Conservation (phyloP, 2,888 invertebrate species). For the Acronicta alni region DNA sequence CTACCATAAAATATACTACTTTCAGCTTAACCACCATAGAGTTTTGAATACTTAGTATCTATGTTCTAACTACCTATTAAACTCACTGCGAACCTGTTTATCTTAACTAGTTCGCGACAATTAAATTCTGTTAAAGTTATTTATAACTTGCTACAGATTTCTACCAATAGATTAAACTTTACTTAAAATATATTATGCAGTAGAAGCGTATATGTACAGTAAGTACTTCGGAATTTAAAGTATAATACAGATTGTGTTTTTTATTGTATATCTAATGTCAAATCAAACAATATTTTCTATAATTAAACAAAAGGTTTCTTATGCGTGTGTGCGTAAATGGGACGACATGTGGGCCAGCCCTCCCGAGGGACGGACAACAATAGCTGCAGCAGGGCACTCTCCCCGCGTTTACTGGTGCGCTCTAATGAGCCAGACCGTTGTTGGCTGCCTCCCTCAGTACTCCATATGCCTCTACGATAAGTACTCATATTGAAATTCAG, state of each 20-base stretch:
- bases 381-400: conserved; percentile 80
- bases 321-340: conserved; percentile 81
- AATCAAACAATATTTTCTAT: conserved; percentile 40
- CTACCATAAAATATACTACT: conserved; percentile 75
- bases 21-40: conserved; percentile 64
- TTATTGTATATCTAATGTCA: conserved; percentile 18
- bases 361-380: conserved; percentile 85
- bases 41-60: conserved; percentile 55
- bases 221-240: conserved; percentile 1
- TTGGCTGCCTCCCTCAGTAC: conserved; percentile 76
- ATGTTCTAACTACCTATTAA: conserved; percentile 51
- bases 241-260: background rate
- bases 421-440: conserved; percentile 81
- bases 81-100: conserved; percentile 42
- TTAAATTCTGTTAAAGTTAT: conserved; percentile 45
- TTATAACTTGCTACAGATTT: conserved; percentile 46
- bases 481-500: conserved; percentile 59
- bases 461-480: conserved; percentile 70
- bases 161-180: conserved; percentile 38
- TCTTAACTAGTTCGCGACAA: conserved; percentile 50
- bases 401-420: conserved; percentile 85
- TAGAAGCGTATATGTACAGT: background rate
- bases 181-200: background rate
- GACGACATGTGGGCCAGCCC: conserved; percentile 77
- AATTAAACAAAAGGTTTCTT: conserved; percentile 50